These are phyloP conservation scores for Eulithis prunata DNA, from an alignment of 2,888 invertebrate species.

Conservation along the genomic window DNA sequence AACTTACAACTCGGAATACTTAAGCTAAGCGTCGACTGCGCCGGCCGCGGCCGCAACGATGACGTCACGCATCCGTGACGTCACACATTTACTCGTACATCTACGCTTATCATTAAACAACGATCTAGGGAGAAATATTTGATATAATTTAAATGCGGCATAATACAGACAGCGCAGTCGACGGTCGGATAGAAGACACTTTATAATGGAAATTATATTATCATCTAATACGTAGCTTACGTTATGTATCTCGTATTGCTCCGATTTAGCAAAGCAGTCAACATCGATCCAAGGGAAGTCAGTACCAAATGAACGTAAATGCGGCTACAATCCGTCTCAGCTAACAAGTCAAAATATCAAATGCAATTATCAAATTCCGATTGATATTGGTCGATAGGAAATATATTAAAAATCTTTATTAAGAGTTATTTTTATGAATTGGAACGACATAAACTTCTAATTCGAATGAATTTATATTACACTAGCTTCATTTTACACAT, in stretches of 20 bases:
- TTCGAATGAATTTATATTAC: slow-evolving; percentile 75
- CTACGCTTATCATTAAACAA: slow-evolving; percentile 58
- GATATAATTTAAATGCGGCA: slow-evolving; percentile 69
- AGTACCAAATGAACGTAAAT: slow-evolving; percentile 64
- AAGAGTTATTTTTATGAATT: slow-evolving; percentile 58
- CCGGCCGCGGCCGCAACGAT: slow-evolving; percentile 34
- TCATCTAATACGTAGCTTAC: slow-evolving; percentile 76
- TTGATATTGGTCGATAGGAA: slow-evolving; percentile 71
- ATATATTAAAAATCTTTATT: slow-evolving; percentile 64
- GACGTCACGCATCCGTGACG: slow-evolving; percentile 35
- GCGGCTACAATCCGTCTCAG: slow-evolving; percentile 65
- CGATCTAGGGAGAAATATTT: slow-evolving; percentile 66
- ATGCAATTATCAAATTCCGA: slow-evolving; percentile 68
- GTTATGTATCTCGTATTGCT: slow-evolving; percentile 54
- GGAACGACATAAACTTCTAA: slow-evolving; percentile 75
- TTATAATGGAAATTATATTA: slow-evolving; percentile 74
- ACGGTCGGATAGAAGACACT: slow-evolving; percentile 65
- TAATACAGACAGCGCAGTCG: slow-evolving; percentile 58
- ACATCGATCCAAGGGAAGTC: slow-evolving; percentile 60
- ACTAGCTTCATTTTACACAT: slow-evolving; percentile 66
- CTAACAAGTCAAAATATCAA: slow-evolving; percentile 56
- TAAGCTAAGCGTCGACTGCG: slow-evolving; percentile 49
- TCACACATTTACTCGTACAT: slow-evolving; percentile 25
- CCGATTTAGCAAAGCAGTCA: slow-evolving; percentile 61
- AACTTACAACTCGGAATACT: slow-evolving; percentile 71